Base-by-base conservation (phyloP, 2,888 invertebrate species). In the Ectemnius continuus region DNA sequence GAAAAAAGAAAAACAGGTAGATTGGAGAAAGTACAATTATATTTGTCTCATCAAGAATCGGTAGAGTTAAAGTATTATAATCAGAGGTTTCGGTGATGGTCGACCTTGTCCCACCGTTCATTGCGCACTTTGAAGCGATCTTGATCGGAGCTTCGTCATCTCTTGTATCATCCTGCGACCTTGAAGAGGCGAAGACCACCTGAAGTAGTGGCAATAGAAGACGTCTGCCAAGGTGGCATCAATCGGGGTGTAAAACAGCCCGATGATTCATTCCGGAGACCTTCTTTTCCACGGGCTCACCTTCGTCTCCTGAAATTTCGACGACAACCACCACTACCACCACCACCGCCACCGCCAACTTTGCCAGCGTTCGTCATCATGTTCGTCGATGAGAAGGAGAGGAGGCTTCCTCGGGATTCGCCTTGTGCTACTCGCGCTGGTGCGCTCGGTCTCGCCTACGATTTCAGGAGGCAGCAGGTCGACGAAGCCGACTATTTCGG, bases 401-500 rank as follows among this genome's bases (percentile, higher is more conserved):
- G 45, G 36, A 36, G 45, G 59, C 36, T 23, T 46, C 75, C 62
- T 59, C 71, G 67, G 65, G 58, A 64, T 26, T 60, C 8, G n/a
- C 18, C 16, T 62, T 11, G 20, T 28, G 18, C 16, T 56, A 58
- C 57, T 36, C 36, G 36, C 8, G 8, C 36, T 36, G 36, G 36
- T 36, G 36, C 36, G 36, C 36, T 23, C 3, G 23, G 2, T 36
- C 36, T 36, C 36, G 36, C 36, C 36, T 56, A 20, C 65, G 65
- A 67, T 71, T 57, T 70, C 23, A 60, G 68, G 69, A 70, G 73
- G 71, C 73, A 75, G 69, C 57, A 46, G 73, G 67, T 68, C 78
- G 73, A 71, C 59, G 69, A 64, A 76, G 74, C 75, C 67, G 73
- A 82, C 88, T 88, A 89, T 89, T 90, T 88, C 85, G 86, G 88